Evolutionary conservation across 2,113 vertebrate genomes (phyloP).

Genomic region (Microtus pennsylvanicus): DNA sequence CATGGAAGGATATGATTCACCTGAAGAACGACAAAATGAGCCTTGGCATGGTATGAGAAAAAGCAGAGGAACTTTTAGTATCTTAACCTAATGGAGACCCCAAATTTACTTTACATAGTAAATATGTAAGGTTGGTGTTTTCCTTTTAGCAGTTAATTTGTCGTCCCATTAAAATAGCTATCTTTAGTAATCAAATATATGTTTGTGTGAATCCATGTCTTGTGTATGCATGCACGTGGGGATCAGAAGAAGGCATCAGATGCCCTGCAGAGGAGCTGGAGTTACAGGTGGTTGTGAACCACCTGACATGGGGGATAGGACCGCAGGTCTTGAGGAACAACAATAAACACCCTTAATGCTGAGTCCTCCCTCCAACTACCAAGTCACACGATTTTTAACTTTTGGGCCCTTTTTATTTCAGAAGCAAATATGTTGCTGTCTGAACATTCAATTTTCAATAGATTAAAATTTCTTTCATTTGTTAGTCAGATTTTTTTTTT

Average conservation of each 20-base stretch:
- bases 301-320: background rate
- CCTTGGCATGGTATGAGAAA: background rate
- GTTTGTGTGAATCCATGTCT: background rate
- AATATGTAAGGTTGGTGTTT: background rate
- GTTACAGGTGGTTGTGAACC: background rate
- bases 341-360: background rate
- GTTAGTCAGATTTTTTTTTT: background rate
- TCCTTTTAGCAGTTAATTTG: background rate
- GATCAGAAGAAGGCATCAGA: background rate
- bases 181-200: background rate
- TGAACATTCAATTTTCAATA: background rate
- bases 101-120: conserved; percentile 19
- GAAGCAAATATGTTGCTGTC: background rate
- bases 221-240: background rate
- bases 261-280: background rate
- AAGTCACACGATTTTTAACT: background rate
- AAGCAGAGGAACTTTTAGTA: background rate
- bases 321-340: background rate
- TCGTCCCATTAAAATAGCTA: background rate
- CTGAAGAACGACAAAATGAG: background rate
- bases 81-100: background rate
- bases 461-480: conserved; percentile 11
- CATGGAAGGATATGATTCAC: background rate
- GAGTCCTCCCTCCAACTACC: no score
- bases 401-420: background rate